Evolutionary conservation across 2,797 vertebrate genomes (phyloP).

Genomic region (Lepidocolaptes lacrymiger): DNA sequence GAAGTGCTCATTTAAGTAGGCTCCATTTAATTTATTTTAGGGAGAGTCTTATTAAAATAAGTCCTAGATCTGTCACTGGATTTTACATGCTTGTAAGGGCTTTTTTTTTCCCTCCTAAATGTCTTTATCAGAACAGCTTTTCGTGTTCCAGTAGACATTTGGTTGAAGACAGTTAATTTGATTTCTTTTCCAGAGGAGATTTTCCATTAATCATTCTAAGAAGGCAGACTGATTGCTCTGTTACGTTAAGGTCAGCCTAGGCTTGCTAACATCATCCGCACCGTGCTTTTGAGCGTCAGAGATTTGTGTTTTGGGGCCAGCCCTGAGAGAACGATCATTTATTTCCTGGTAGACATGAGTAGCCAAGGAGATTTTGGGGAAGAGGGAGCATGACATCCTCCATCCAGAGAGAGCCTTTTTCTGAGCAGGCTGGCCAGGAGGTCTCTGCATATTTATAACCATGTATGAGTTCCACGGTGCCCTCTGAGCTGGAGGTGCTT

Average conservation of each 20-base stretch:
- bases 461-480: fast-evolving
- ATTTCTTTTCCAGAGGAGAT: constrained; percentile 82
- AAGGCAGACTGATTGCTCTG: constrained; percentile 78
- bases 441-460: neutral
- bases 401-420: neutral
- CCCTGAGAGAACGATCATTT: neutral
- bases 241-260: constrained; percentile 75
- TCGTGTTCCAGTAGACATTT: constrained; percentile 78
- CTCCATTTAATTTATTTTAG: constrained; percentile 66
- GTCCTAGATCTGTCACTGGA: constrained; percentile 74
- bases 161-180: constrained; percentile 83
- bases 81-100: constrained; percentile 51
- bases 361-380: neutral
- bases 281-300: constrained; percentile 40
- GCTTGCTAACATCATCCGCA: constrained; percentile 71
- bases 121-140: constrained; percentile 80
- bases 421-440: neutral
- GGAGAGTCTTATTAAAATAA: constrained; percentile 72
- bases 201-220: constrained; percentile 81
- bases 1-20: constrained; percentile 62
- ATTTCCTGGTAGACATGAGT: neutral
- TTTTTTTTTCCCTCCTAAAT: constrained; percentile 57
- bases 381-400: neutral
- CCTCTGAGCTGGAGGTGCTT: neutral
- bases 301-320: constrained; percentile 9